Base-by-base conservation (phyloP, 2,888 invertebrate species). In the Parnassius glacialis region DNA sequence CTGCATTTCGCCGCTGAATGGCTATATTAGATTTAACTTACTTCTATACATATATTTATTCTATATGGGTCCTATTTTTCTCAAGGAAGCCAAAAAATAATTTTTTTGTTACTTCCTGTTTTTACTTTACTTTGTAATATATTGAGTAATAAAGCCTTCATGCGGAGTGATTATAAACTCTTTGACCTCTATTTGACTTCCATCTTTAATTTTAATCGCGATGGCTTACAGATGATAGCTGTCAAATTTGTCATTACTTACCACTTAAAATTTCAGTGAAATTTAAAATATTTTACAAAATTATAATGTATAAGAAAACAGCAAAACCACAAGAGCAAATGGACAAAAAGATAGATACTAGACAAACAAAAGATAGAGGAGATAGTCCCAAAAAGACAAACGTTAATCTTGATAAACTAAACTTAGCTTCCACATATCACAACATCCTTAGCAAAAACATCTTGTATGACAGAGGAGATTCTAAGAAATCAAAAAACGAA, bases 391-490 rank as follows among this genome's bases (percentile, higher is more conserved):
- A 34, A 48, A 61, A 44, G 42, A 48, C 56, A 52, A 56, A 52
- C 52, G 25, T 45, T 25, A 34, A 44, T 11, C 10, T 59, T 9
- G 34, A 43, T 43, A 43, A 43, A 43, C 43, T 25, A 10, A 61
- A 20, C 50, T 44, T 55, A 3, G 44, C 51, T 2, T 16, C 25
- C 44, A 56, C 45, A 7, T 16, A 55, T 2, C 16, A 50, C 2
- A 25, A 12, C 34, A 45, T 11, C 12, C 12, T 51, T 9, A 25
- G 13, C 34, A 45, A 57, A 51, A 62, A 41, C 10, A 16, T 54
- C 50, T 54, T 62, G 43, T 54, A 50, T 43, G 63, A 59, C 42
- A 25, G 59, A 16, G 59, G 59, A n/a, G 59, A 59, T 53, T 52
- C 57, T 34, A 63, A 10, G 34, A 59, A 56, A 1, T 5, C 41